phyloP scores from a whole-genome alignment of 2,797 vertebrate genomes.

The Tadarida brasiliensis region DNA sequence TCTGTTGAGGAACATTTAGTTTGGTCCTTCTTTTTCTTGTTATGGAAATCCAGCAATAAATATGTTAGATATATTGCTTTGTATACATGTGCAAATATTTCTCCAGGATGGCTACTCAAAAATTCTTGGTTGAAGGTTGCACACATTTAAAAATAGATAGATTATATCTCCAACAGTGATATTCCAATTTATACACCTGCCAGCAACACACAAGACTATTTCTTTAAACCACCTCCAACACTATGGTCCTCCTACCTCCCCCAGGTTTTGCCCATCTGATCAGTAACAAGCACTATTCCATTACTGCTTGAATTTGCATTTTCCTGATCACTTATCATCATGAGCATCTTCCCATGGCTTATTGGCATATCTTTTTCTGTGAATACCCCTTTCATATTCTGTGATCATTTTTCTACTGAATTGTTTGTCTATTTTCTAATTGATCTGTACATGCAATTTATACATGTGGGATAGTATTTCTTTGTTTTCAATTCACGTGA shows the following conservation, averaged over 20 bases:
- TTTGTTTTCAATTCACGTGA: not conserved
- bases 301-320: not conserved
- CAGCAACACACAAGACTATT: not conserved
- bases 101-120: not conserved
- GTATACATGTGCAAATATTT: not conserved
- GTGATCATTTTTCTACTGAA: not conserved
- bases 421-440: constrained; percentile 11
- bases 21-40: not conserved
- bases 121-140: not conserved
- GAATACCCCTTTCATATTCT: not conserved
- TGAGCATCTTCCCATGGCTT: not conserved
- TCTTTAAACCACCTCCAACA: not conserved
- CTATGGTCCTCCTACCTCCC: not conserved
- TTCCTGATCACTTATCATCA: not conserved
- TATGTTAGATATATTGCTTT: not conserved
- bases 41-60: not conserved
- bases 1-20: not conserved
- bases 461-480: not conserved
- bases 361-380: not conserved
- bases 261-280: not conserved
- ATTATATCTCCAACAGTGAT: not conserved
- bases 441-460: not conserved
- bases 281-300: not conserved
- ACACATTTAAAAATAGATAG: not conserved
- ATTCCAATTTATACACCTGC: not conserved